Conservation (phyloP, 2,797 vertebrate species). For the Valencia hispanica region DNA sequence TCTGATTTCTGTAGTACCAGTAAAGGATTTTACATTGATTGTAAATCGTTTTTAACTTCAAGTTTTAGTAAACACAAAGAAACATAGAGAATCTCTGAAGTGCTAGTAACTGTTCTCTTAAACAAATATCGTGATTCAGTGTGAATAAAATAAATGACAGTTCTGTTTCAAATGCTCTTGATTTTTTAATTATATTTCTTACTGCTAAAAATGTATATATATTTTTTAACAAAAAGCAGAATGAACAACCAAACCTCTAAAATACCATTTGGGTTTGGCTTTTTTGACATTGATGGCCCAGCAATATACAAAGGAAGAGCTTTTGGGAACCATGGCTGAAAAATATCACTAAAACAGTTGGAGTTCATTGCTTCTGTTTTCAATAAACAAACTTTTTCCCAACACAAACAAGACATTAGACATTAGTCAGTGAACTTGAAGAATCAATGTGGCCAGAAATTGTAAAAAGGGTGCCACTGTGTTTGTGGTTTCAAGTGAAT, state of each 20-base stretch:
- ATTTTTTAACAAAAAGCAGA: not conserved
- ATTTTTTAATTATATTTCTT: too few species aligned
- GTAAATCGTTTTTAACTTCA: not conserved
- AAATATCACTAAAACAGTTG: not conserved
- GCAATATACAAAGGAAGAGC: not conserved
- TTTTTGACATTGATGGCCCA: too few species aligned
- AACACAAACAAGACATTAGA: not conserved
- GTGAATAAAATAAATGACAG: too few species aligned
- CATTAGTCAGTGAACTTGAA: not conserved
- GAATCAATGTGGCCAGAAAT: not conserved
- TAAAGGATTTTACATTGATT: not conserved
- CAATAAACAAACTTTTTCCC: not conserved
- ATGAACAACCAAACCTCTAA: not conserved
- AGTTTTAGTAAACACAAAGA: too few species aligned
- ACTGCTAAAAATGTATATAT: not conserved
- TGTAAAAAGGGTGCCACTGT: not conserved
- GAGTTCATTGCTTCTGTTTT: not conserved
- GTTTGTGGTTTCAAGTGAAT: not conserved
- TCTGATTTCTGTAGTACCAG: not conserved
- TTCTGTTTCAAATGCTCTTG: too few species aligned
- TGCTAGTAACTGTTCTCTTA: not conserved
- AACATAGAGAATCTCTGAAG: not conserved
- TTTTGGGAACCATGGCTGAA: not conserved
- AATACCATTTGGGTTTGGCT: not conserved
- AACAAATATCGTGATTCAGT: too few species aligned